phyloP scores from a whole-genome alignment of 2,113 vertebrate species.

The Brachypteracias leptosomus region DNA sequence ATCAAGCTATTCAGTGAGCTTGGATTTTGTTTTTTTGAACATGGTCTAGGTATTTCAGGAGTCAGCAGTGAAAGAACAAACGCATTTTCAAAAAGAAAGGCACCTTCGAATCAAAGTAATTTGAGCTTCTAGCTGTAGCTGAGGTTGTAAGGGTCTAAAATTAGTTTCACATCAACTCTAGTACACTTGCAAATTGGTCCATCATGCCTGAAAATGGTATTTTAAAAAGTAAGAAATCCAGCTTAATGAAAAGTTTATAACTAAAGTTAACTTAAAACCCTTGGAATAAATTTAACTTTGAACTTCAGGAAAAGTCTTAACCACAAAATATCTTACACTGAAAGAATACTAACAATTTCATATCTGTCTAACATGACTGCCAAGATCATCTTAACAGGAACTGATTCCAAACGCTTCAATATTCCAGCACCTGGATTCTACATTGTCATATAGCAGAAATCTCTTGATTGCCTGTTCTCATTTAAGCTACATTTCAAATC shows the following conservation, averaged over 20 bases:
- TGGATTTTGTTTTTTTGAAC: background rate
- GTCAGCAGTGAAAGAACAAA: background rate
- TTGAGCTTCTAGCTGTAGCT: background rate
- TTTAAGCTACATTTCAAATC: background rate
- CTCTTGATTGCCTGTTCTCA: background rate
- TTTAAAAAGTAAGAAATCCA: background rate
- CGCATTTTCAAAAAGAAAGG: background rate
- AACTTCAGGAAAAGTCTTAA: background rate
- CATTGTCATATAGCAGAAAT: background rate
- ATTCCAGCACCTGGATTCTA: background rate
- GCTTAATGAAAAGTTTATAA: background rate
- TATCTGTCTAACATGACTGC: background rate
- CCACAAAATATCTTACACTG: background rate
- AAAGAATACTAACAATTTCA: background rate
- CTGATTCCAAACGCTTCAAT: background rate
- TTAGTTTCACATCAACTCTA: background rate
- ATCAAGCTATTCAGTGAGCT: background rate
- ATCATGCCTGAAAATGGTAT: background rate
- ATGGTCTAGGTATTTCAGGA: background rate
- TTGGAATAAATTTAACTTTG: background rate
- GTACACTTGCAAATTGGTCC: background rate
- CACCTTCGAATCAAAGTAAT: background rate
- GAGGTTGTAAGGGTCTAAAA: background rate
- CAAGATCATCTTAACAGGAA: background rate
- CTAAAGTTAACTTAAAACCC: background rate